Evolutionary conservation across 2,113 vertebrate genomes (phyloP).

Genomic region (Coreoperca whiteheadi): DNA sequence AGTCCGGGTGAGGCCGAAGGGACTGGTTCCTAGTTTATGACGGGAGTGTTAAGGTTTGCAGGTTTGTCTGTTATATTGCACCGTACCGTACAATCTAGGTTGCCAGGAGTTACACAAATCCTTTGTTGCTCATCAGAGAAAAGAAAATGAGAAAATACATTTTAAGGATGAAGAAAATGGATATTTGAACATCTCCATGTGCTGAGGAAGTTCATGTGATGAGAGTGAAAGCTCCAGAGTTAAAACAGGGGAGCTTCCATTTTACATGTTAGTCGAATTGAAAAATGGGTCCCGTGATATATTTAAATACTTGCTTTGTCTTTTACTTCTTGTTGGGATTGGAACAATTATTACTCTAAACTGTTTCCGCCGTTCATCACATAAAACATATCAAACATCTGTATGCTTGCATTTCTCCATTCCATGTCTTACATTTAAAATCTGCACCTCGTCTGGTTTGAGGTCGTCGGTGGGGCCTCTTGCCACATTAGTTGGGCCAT

Average conservation of each 20-base stretch:
- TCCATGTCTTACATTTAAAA: not conserved
- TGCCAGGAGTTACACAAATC: too few species aligned
- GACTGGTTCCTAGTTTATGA: not conserved
- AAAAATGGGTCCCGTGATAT: not conserved
- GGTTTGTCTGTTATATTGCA: too few species aligned
- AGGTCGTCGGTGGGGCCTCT: not conserved
- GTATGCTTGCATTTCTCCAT: too few species aligned
- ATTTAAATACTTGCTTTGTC: not conserved
- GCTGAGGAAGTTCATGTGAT: not conserved
- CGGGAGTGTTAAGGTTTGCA: too few species aligned
- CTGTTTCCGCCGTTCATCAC: not conserved
- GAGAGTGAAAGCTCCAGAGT: not conserved
- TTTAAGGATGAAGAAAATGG: not conserved
- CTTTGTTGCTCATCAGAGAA: not conserved
- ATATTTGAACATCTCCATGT: not conserved
- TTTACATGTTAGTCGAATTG: too few species aligned
- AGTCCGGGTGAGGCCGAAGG: not conserved
- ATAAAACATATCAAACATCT: not conserved
- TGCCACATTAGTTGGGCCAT: not conserved
- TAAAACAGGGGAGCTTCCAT: too few species aligned
- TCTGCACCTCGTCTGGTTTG: not conserved
- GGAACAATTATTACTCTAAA: not conserved
- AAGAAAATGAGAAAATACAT: not conserved
- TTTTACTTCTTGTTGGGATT: not conserved
- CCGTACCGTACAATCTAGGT: too few species aligned